A percentile compares a stretch with the other conserved stretches of the same genome.
Conservation (phyloP, 2,113 vertebrate species). For the Crotalus helleri region DNA sequence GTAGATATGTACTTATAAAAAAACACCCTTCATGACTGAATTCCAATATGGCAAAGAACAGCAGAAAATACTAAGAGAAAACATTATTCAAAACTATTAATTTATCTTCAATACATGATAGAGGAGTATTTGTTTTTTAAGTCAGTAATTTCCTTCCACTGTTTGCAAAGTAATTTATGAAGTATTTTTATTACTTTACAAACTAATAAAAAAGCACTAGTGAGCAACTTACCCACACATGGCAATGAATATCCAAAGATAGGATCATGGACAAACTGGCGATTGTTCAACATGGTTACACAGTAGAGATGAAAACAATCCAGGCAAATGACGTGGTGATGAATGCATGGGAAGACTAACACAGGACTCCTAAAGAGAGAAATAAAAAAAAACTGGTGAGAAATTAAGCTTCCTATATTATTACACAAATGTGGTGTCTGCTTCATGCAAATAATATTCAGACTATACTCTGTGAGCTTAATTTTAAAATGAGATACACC, state of each 20-base stretch:
- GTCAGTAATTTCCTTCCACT: background rate
- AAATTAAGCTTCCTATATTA: background rate
- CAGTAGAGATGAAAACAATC: constrained; percentile 89
- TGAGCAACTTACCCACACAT: constrained; percentile 77
- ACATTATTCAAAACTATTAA: background rate
- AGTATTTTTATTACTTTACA: background rate
- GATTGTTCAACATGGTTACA: constrained; percentile 82
- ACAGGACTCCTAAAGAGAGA: constrained; percentile 77
- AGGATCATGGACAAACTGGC: constrained; percentile 77
- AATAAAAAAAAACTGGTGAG: background rate
- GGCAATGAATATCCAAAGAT: constrained; percentile 86
- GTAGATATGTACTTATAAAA: constrained; percentile 37
- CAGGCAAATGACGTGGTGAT: constrained; percentile 88
- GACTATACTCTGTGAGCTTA: background rate
- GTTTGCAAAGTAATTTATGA: background rate
- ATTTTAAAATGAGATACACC: background rate
- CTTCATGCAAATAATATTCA: background rate
- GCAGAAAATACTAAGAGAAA: background rate
- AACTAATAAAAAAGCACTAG: background rate
- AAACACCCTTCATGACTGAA: constrained; percentile 30
- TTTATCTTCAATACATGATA: fast-evolving
- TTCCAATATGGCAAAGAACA: constrained; percentile 3
- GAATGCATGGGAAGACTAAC: constrained; percentile 81
- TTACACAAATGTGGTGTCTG: background rate
- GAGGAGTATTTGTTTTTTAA: background rate